Percentiles rank a stretch among this genome's conserved stretches.
Evolutionary conservation across 2,888 invertebrate species (phyloP).

Genomic region (Scaptomyza caliginosa): DNA sequence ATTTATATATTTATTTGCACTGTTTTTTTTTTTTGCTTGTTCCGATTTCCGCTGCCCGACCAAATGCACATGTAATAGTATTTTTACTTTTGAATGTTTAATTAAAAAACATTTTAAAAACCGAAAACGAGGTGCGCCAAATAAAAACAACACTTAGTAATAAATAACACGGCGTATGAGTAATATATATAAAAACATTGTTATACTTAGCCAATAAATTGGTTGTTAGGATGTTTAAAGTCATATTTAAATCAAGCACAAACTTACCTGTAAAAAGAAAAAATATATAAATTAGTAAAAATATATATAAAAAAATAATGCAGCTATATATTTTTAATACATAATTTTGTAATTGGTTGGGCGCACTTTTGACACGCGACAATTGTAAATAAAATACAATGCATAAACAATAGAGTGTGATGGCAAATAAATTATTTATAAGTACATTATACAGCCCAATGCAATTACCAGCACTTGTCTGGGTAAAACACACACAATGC

Average conservation of each 20-base stretch:
- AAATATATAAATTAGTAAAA: conserved; percentile 19
- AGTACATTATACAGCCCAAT: neutral
- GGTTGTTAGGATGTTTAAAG: neutral
- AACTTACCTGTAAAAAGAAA: conserved; percentile 29
- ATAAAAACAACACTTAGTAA: conserved; percentile 5
- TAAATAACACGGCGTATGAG: conserved; percentile 26
- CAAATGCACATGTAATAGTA: conserved; percentile 4
- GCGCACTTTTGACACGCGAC: conserved; percentile 56
- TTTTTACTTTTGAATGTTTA: conserved; percentile 48
- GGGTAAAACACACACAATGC: neutral
- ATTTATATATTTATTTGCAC: conserved; percentile 47
- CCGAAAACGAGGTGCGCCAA: neutral
- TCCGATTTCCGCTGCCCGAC: conserved; percentile 52
- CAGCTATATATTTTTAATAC: conserved; percentile 1
- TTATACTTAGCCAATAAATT: conserved; percentile 22
- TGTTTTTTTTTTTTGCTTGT: conserved; percentile 7
- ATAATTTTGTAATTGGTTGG: neutral
- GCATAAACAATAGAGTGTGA: neutral
- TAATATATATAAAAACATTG: conserved; percentile 12
- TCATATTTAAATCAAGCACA: neutral
- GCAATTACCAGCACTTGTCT: conserved; percentile 5
- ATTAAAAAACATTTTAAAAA: conserved; percentile 42
- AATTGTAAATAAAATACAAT: conserved; percentile 27
- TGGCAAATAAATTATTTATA: conserved; percentile 46
- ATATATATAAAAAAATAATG: too few relatives aligned